A percentile compares a stretch with the other conserved stretches of the same genome.
These are phyloP conservation scores for Lepidurus couesii DNA, from an alignment of 1,140 invertebrate species.

Conservation along the genomic window DNA sequence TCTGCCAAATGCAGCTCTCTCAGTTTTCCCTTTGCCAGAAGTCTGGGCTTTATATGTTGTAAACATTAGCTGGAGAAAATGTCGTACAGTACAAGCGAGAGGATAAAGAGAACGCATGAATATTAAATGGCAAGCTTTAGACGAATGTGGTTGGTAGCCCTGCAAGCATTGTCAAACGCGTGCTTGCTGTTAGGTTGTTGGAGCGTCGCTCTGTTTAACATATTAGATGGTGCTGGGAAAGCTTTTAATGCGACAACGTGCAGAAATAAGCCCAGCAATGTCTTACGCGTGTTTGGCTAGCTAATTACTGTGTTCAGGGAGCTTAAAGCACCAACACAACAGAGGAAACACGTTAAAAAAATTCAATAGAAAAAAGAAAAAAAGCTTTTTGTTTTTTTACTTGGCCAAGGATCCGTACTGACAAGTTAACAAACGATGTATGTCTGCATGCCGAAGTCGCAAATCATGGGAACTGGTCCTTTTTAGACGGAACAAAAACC, in stretches of 20 bases:
- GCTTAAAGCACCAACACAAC: no score
- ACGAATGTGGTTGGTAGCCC: neutral
- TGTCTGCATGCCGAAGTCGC: neutral
- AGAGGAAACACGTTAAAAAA: no score
- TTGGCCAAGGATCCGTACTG: slow-evolving; percentile 5
- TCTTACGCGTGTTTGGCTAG: no score
- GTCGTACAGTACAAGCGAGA: neutral
- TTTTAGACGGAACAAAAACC: no score
- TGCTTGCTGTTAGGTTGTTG: neutral
- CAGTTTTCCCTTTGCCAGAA: no score
- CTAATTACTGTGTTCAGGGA: no score
- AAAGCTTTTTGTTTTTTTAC: neutral
- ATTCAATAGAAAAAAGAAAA: neutral
- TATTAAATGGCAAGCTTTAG: neutral
- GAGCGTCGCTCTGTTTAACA: no score
- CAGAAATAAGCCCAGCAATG: no score
- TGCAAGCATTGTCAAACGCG: neutral
- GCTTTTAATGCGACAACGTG: no score
- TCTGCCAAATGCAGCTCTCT: neutral
- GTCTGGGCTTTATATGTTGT: neutral
- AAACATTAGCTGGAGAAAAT: neutral
- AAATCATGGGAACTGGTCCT: neutral
- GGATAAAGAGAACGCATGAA: neutral
- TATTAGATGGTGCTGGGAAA: no score
- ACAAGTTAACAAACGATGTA: neutral